Evolutionary conservation across 2,888 invertebrate genomes (phyloP).

Genomic region (Drosophila limbata): DNA sequence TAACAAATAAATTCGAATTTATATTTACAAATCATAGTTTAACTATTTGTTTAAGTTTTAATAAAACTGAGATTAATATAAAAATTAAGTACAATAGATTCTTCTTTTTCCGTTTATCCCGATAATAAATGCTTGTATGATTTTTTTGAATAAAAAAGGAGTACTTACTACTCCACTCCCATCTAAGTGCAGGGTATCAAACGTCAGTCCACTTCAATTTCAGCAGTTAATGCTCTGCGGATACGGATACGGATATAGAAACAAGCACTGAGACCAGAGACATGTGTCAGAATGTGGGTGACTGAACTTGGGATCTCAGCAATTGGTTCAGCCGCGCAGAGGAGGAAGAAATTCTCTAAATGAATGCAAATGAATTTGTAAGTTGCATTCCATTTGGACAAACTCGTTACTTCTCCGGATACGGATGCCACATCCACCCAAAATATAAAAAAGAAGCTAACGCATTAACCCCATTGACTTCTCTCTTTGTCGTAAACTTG

Average conservation of each 20-base stretch:
- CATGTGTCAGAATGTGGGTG: slow-evolving; percentile 43
- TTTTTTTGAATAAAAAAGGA: neutral
- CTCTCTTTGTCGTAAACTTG: slow-evolving; percentile 69
- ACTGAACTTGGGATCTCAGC: slow-evolving; percentile 28
- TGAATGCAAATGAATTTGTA: slow-evolving; percentile 21
- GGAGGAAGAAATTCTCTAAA: slow-evolving; percentile 9
- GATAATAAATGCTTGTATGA: no score
- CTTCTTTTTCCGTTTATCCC: no score
- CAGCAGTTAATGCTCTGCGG: slow-evolving; percentile 30
- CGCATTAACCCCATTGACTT: slow-evolving; percentile 52
- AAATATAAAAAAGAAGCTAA: slow-evolving; percentile 21
- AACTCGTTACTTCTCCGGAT: slow-evolving; percentile 19
- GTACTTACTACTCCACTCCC: no score
- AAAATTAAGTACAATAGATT: no score
- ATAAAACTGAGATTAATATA: no score
- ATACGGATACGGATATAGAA: slow-evolving; percentile 33
- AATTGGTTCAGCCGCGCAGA: slow-evolving; percentile 3
- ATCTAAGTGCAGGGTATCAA: slow-evolving; percentile 29
- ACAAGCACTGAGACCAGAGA: slow-evolving; percentile 3
- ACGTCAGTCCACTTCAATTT: slow-evolving; percentile 9
- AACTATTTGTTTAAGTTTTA: no score
- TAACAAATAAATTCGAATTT: no score
- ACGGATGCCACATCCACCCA: slow-evolving; percentile 1
- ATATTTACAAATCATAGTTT: no score
- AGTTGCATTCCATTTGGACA: slow-evolving; percentile 34